Evolutionary conservation across 2,113 vertebrate species (phyloP).

Genomic region (Ctenomys sociabilis): DNA sequence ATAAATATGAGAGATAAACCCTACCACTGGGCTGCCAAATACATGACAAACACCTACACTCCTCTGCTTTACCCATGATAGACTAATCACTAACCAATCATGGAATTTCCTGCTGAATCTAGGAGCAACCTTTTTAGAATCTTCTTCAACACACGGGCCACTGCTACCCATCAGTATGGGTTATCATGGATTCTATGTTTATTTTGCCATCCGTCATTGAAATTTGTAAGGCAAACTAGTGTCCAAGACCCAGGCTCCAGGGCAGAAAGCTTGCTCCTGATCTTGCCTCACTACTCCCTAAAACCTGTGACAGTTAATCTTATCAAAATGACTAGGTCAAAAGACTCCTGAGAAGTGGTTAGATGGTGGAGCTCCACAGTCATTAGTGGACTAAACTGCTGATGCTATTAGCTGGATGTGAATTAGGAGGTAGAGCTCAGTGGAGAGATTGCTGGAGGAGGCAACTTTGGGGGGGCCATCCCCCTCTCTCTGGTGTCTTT

Average conservation of each 20-base stretch:
- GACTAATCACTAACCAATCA: background rate
- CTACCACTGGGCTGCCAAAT: background rate
- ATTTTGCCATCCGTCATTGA: background rate
- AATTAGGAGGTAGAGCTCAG: background rate
- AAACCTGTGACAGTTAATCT: background rate
- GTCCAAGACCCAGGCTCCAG: background rate
- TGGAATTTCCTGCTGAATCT: background rate
- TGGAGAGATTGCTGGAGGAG: background rate
- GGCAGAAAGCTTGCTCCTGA: background rate
- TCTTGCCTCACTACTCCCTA: background rate
- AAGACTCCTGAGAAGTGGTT: background rate
- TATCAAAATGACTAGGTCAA: background rate
- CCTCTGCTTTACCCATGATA: background rate
- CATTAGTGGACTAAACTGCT: background rate
- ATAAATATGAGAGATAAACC: background rate
- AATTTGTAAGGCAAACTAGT: background rate
- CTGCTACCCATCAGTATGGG: background rate
- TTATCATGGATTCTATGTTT: background rate
- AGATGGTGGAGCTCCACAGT: background rate
- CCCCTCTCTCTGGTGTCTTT: background rate
- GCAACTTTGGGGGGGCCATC: background rate
- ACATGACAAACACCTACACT: background rate
- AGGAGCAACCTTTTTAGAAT: background rate
- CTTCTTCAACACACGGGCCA: slow-evolving; percentile 11
- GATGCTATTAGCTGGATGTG: background rate